Evolutionary conservation across 2,797 vertebrate genomes (phyloP), one percentile per base, ranked within the genome.

Genomic region (Eleutherodactylus coqui): DNA sequence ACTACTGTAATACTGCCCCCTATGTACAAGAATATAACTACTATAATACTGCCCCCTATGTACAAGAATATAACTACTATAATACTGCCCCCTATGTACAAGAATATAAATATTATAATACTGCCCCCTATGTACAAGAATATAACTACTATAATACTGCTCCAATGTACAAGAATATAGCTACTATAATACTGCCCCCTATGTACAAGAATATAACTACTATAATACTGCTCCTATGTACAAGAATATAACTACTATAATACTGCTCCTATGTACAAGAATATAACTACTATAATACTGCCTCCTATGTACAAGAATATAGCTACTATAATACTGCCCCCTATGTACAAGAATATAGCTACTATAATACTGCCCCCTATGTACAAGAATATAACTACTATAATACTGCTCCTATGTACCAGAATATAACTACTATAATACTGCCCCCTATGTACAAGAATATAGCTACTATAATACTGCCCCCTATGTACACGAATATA

Each of bases 281-380:
- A 58, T 58, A 58, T 60, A 60, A 60, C 24, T 60, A 60, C 60
- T 32, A 64, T 64, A 69, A 69, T 38, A 69, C 64, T 69, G 16
- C 64, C 13, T 13, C 10, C 27, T 62, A 62, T 69, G 6, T 16
- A 32, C 9, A 16, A 29, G 58, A 62, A 62, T 62, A 29, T 62
- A 62, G 29, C 34, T 36, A 69, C 34, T 38, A 69, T 36, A 62
- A 64, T n/a, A n/a, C 29, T 67, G 9, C 10, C 3, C 34, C 34
- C 5, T 5, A 21, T 36, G 6, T 36, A 21, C 32, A 62, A 62
- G 13, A 62, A 13, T 27, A 62, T 62, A 8, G 27, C 11, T 17
- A 6, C 29, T 67, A 34, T 27, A 27, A 14, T 55, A 55, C 19
- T 55, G 51, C 21, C 9, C n/a, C 51, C 51, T 55, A n/a, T 49